phyloP scores from a whole-genome alignment of 1,140 invertebrate species.

The Euschistus heros region DNA sequence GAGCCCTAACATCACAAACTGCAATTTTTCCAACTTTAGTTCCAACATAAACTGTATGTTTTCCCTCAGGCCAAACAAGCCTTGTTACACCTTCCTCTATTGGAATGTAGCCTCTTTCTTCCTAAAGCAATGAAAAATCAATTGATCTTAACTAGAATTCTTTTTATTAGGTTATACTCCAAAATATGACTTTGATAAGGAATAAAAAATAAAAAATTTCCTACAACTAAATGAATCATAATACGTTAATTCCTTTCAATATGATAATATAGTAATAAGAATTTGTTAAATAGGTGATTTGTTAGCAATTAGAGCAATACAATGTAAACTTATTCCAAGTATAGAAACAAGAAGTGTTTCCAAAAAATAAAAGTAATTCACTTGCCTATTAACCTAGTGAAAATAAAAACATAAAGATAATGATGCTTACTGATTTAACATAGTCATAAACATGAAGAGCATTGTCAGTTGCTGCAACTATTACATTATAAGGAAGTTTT shows the following conservation, averaged over 20 bases:
- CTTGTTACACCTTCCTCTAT: neutral
- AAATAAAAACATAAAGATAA: neutral
- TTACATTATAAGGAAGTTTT: slow-evolving; percentile 2
- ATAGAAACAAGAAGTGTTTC: too few relatives aligned
- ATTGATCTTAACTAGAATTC: neutral
- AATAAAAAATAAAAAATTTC: too few relatives aligned
- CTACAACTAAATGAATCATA: too few relatives aligned
- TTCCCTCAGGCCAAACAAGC: neutral
- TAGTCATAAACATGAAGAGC: slow-evolving; percentile 6
- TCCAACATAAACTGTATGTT: neutral
- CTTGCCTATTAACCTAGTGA: neutral
- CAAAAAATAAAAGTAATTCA: too few relatives aligned
- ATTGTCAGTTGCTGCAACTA: slow-evolving; percentile 6
- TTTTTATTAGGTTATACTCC: neutral
- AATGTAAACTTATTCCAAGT: too few relatives aligned
- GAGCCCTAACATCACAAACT: neutral
- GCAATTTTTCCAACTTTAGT: neutral
- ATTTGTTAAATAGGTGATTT: too few relatives aligned
- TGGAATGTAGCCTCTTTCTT: neutral
- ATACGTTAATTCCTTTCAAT: too few relatives aligned
- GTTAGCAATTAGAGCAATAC: too few relatives aligned
- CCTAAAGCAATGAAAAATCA: neutral
- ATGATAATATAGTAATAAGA: too few relatives aligned
- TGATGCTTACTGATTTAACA: neutral
- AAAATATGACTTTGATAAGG: neutral